phyloP scores from a whole-genome alignment of 2,888 invertebrate genomes.

The Tethea ocularis region DNA sequence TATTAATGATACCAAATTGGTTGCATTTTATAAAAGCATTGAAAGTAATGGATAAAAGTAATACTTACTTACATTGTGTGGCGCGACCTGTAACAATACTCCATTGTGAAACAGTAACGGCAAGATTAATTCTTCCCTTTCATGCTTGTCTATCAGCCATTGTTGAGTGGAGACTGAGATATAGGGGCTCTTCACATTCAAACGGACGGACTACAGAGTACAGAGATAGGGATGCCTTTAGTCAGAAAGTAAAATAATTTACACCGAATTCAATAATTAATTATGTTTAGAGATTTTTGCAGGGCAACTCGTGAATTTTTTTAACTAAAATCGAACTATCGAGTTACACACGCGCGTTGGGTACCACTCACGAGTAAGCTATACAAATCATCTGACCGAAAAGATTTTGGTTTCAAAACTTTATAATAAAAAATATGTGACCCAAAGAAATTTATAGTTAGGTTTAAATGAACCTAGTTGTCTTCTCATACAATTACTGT shows the following conservation, averaged over 20 bases:
- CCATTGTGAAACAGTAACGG: slow-evolving; percentile 11
- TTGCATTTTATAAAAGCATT: neutral
- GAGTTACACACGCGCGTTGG: too few species aligned
- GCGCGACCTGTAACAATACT: slow-evolving; percentile 6
- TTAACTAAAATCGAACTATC: too few species aligned
- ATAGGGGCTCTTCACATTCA: slow-evolving; percentile 18
- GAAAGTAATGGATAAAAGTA: slow-evolving; percentile 7
- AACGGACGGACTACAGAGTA: slow-evolving; percentile 4
- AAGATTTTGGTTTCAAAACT: too few species aligned
- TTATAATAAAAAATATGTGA: too few species aligned
- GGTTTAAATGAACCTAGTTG: too few species aligned
- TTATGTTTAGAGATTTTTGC: too few species aligned
- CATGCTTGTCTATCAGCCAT: slow-evolving; percentile 23
- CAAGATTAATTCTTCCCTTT: slow-evolving; percentile 25
- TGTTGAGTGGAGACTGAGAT: slow-evolving; percentile 17
- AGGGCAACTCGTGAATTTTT: too few species aligned
- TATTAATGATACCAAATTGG: neutral
- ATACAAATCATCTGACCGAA: too few species aligned
- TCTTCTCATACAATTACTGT: too few species aligned
- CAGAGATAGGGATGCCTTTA: neutral
- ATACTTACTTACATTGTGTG: slow-evolving; percentile 2
- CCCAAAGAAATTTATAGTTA: too few species aligned
- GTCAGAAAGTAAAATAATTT: neutral
- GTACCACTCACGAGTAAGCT: too few species aligned
- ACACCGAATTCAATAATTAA: too few species aligned